Evolutionary conservation across 64 coral and sea anemone species (phyloP).

Genomic region (Stichodactyla helianthus): DNA sequence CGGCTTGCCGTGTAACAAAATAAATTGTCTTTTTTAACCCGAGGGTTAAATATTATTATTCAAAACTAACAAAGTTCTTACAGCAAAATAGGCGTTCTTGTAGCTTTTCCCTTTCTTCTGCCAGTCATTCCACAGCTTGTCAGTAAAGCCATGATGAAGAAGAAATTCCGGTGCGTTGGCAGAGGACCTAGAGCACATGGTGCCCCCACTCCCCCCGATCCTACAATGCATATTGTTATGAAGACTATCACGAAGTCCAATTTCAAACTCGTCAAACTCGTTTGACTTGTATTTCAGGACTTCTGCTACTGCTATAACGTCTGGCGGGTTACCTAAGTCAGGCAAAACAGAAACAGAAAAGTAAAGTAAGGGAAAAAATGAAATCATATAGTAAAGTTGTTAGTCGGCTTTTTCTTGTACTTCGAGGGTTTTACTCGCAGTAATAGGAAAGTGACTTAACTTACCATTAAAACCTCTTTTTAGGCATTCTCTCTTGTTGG

Average conservation of each 20-base stretch:
- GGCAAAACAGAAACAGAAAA: neutral
- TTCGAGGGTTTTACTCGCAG: no score
- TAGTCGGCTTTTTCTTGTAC: no score
- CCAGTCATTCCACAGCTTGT: conserved; percentile 88
- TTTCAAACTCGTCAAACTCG: conserved; percentile 66
- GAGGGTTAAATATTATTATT: neutral
- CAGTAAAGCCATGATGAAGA: conserved; percentile 73
- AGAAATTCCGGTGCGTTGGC: conserved; percentile 91
- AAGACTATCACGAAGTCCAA: conserved; percentile 62
- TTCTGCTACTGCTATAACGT: conserved; percentile 70
- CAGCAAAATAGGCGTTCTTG: conserved; percentile 42
- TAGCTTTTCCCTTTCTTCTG: conserved; percentile 66
- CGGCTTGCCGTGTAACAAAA: neutral
- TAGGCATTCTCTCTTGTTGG: conserved; percentile 50
- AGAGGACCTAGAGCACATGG: conserved; percentile 66
- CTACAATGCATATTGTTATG: conserved; percentile 92
- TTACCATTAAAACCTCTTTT: conserved; percentile 83
- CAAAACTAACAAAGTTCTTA: neutral
- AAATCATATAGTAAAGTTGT: no score
- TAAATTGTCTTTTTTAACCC: neutral
- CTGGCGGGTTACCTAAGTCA: conserved; percentile 72
- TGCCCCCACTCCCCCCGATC: conserved; percentile 63
- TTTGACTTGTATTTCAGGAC: conserved; percentile 38
- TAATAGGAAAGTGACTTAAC: neutral
- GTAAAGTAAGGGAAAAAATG: neutral